phyloP scores from a whole-genome alignment of 2,797 vertebrate genomes.

The Trachops cirrhosus region DNA sequence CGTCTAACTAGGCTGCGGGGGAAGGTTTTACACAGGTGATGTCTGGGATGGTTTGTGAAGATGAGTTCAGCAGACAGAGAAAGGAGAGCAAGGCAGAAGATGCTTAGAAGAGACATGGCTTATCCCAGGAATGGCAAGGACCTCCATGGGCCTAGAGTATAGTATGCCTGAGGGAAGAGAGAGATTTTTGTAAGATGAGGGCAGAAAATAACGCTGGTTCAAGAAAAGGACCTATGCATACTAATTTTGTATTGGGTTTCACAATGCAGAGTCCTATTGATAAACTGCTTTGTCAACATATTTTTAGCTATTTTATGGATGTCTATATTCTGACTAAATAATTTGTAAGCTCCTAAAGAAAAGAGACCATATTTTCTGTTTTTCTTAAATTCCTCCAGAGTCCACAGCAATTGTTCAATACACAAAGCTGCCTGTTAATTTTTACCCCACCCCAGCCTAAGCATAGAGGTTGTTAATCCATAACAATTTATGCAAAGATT shows the following conservation, averaged over 20 bases:
- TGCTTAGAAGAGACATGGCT: slow-evolving; percentile 15
- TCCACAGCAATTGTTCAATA: slow-evolving; percentile 28
- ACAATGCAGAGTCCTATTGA: background rate
- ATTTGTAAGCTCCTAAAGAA: background rate
- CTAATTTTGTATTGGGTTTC: background rate
- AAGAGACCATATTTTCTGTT: background rate
- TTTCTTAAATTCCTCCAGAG: slow-evolving; percentile 5
- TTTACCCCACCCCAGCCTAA: background rate
- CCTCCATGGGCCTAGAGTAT: background rate
- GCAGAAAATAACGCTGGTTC: slow-evolving; percentile 1
- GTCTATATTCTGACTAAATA: background rate
- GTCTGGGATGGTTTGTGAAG: background rate
- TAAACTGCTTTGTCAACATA: background rate
- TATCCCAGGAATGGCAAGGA: slow-evolving; percentile 1
- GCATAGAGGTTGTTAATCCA: background rate
- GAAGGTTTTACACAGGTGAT: background rate
- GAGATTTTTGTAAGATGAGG: background rate
- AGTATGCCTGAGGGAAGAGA: background rate
- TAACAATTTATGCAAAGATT: background rate
- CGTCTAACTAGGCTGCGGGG: background rate
- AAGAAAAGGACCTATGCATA: background rate
- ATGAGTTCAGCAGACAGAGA: slow-evolving; percentile 5
- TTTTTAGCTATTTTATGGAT: background rate
- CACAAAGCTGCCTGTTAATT: slow-evolving; percentile 3
- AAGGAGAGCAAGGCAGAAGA: slow-evolving; percentile 23